Evolutionary conservation across 2,888 invertebrate species (phyloP).

Genomic region (Minunthozetes semirufus): DNA sequence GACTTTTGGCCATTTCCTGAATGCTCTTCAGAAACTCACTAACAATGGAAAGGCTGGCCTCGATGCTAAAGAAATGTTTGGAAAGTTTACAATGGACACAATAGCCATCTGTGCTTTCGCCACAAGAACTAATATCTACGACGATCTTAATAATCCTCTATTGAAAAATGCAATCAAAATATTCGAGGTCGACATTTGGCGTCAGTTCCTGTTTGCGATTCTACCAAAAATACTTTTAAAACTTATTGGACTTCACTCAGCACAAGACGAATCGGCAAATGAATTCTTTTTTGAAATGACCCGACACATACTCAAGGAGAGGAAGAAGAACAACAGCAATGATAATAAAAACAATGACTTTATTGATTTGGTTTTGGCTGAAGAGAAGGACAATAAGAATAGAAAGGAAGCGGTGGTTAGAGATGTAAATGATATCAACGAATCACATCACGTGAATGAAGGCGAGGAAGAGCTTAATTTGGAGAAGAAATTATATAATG

Average conservation of each 20-base stretch:
- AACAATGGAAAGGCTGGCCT: conserved; percentile 44
- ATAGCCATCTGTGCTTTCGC: conserved; percentile 59
- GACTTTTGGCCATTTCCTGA: background rate
- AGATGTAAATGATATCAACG: background rate
- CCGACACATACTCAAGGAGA: background rate
- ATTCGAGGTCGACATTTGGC: background rate
- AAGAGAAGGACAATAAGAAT: background rate
- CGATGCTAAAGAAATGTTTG: conserved; percentile 42
- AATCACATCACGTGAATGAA: too few relatives aligned
- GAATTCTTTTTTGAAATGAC: too few relatives aligned
- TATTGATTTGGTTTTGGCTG: background rate
- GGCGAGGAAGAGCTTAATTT: background rate
- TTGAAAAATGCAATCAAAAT: background rate
- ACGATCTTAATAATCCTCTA: background rate
- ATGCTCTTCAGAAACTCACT: conserved; percentile 44
- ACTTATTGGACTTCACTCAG: background rate
- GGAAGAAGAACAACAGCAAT: too few relatives aligned
- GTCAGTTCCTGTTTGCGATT: background rate
- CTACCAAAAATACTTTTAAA: background rate
- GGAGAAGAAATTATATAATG: background rate
- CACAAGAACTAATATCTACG: conserved; percentile 53
- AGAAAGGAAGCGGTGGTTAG: background rate
- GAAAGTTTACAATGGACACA: conserved; percentile 58
- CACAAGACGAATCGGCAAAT: too few relatives aligned
- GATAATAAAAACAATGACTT: conserved; percentile 1